Percentiles rank a stretch among this genome's conserved stretches.
These are phyloP conservation scores for Phrynosoma platyrhinos DNA, from an alignment of 2,113 vertebrate genomes.

Conservation along the genomic window DNA sequence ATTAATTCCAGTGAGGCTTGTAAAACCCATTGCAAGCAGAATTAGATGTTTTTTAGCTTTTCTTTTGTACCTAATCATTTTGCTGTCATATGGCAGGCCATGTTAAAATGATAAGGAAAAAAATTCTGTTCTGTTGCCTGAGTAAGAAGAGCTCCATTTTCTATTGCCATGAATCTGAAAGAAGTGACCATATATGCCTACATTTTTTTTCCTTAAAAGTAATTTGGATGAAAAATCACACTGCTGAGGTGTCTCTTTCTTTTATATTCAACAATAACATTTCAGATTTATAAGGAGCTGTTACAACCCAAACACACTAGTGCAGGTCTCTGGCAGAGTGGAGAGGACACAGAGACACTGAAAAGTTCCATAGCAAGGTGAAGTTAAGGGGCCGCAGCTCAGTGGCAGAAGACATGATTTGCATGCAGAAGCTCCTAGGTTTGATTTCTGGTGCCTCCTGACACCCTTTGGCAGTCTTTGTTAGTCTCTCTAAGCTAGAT, in stretches of 20 bases:
- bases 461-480: no score
- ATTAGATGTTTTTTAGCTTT: conserved; percentile 67
- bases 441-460: not conserved
- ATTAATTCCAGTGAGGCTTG: conserved; percentile 76
- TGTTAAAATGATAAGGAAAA: conserved; percentile 54
- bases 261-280: not conserved
- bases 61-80: conserved; percentile 65
- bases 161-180: conserved; percentile 37
- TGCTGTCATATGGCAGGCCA: conserved; percentile 55
- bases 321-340: not conserved
- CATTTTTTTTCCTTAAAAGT: conserved; percentile 33
- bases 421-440: not conserved
- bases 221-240: not conserved
- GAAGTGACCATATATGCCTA: not conserved
- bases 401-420: not conserved
- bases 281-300: not conserved
- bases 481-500: no score
- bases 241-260: not conserved
- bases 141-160: conserved; percentile 42
- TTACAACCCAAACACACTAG: not conserved
- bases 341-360: not conserved
- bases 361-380: not conserved
- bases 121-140: conserved; percentile 40
- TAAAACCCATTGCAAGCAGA: conserved; percentile 69
- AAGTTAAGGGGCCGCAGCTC: not conserved